Evolutionary conservation across 2,797 vertebrate genomes (phyloP), one percentile per base, ranked within the genome.

Genomic region (Petrocephalus sullivani): DNA sequence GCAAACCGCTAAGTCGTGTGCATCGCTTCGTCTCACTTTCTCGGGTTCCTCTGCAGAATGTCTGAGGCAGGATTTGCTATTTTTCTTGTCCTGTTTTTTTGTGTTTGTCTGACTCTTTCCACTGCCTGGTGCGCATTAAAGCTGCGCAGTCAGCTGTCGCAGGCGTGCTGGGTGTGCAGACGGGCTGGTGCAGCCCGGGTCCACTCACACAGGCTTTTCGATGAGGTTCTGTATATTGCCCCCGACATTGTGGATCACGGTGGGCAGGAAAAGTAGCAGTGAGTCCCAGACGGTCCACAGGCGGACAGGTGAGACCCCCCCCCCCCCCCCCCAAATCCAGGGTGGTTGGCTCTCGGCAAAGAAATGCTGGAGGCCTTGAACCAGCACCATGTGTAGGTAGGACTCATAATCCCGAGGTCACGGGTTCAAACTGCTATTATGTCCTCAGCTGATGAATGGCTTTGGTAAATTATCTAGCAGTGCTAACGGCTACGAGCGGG

Each of bases 1-100:
- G 96, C 91, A 95, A 96, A 95, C 93, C 96, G 96, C 94, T 95
- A 96, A 96, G 94, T 94, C 94, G 89, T 90, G 93, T 95, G 95
- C 90, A 93, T 91, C 91, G 88, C 16, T 56, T 89, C 82, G 33
- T 54, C 81, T 19, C 37, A 85, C 41, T 19, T 81, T 81, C 75
- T 81, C 41, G 0, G 53, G 19, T 28, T 92, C 90, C 37, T 46
- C 46, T 28, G 41, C 46, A 87, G 49, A 49, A n/a, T 81, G 37
- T 75, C 37, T 75, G 71, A 49, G 75, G 14, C 0, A 0, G 41
- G 41, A 81, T 81, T 81, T 81, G 14, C 64, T 33, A 33, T 67
- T 37, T 71, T 71, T 37, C 16, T 37, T 4, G 0, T 1, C 33
- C 9, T 10, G 6, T 81, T 9, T 81, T 9, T 81, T 21, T 81